Conservation (phyloP, 2,888 invertebrate species). For the Hirudinaria manillensis region DNA sequence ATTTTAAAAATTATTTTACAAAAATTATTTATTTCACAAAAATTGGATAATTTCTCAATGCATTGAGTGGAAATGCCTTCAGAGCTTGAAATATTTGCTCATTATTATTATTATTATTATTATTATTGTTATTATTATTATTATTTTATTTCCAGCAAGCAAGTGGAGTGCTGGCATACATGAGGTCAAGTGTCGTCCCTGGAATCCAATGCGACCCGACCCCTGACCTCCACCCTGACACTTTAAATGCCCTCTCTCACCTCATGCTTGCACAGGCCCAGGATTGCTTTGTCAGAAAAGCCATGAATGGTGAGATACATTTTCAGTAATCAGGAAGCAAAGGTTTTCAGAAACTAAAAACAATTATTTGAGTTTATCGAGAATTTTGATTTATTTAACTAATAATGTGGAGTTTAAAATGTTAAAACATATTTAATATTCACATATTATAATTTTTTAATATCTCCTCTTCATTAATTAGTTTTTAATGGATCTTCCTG, state of each 20-base stretch:
- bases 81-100: no score
- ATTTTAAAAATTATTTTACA: not conserved
- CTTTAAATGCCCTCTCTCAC: constrained; percentile 74
- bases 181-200: constrained; percentile 65
- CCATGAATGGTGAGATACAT: constrained; percentile 57
- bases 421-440: no score
- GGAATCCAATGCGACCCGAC: constrained; percentile 90
- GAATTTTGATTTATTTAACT: not conserved
- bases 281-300: constrained; percentile 91
- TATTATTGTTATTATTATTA: not conserved
- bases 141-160: constrained; percentile 63
- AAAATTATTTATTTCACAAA: no score
- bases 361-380: not conserved
- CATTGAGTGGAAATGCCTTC: no score
- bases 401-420: not conserved
- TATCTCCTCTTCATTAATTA: no score
- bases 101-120: not conserved
- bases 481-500: no score
- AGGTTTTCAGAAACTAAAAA: not conserved
- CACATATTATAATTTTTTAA: not conserved
- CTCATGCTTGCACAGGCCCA: constrained; percentile 97
- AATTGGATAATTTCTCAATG: no score
- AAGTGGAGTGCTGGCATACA: constrained; percentile 77
- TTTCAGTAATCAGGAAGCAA: not conserved
- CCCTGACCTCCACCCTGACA: constrained; percentile 87